Conservation (phyloP, 1,140 invertebrate species). For the Drosophila willistoni region DNA sequence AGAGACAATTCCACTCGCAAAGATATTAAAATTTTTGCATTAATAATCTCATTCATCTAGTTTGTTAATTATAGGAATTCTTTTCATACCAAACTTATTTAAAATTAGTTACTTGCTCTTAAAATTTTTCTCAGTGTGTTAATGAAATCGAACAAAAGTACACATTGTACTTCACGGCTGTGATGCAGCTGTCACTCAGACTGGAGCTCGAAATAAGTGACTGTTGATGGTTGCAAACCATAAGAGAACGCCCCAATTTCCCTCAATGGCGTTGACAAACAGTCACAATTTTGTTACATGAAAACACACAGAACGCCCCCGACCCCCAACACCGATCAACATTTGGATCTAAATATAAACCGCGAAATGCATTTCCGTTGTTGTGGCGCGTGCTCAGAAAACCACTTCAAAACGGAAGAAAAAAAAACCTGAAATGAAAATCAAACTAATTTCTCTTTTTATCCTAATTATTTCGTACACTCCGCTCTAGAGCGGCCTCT, state of each 20-base stretch:
- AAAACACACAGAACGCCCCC: constrained; percentile 48
- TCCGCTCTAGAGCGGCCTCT: constrained; percentile 29
- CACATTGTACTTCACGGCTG: constrained; percentile 45
- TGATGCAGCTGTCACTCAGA: constrained; percentile 66
- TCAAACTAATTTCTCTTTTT: constrained; percentile 66
- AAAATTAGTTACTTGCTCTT: constrained; percentile 12
- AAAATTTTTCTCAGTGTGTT: constrained; percentile 1
- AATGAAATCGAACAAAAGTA: constrained; percentile 76
- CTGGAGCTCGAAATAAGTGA: constrained; percentile 66
- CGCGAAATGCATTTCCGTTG: constrained; percentile 59
- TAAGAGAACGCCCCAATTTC: constrained; percentile 61
- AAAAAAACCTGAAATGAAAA: constrained; percentile 60
- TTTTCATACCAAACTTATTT: too few species aligned
- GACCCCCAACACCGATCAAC: background rate
- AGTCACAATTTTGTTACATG: constrained; percentile 43
- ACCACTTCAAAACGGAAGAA: constrained; percentile 26
- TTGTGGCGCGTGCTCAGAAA: constrained; percentile 63
- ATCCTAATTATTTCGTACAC: constrained; percentile 46
- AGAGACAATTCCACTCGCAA: too few species aligned
- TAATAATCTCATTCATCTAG: too few species aligned
- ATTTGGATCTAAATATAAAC: constrained; percentile 46
- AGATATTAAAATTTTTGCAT: too few species aligned
- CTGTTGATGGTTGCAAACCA: constrained; percentile 64
- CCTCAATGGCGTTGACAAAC: constrained; percentile 68
- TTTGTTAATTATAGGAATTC: too few species aligned